Base-by-base conservation (phyloP, 1,140 invertebrate species). In the Arion vulgaris region DNA sequence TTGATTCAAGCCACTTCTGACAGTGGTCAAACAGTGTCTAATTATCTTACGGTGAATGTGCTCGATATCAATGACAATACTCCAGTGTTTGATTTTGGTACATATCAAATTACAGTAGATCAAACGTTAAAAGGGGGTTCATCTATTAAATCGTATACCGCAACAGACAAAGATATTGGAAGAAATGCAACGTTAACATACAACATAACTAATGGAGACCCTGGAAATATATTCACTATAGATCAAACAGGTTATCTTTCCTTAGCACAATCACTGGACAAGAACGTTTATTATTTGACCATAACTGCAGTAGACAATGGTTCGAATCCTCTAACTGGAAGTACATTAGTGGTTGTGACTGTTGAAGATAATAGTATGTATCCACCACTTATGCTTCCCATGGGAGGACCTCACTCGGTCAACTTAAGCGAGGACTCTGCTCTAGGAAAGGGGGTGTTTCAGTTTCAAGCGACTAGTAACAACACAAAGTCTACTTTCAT, bases 61-160 rank as follows among this genome's bases (percentile, higher is more conserved):
- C 0, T 2, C 0, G 80, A 81, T n/a, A 28, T 81, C 17, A 81
- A 81, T 71, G 80, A 81, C 49, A 73, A 81, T n/a, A 39, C 9
- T n/a, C 69, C 80, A 38, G 23, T 36, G 19, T 81, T 73, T 69
- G 11, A 1, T 26, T 26, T 0, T 11, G 49, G 19, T 13, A 23
- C 74, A 2, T 38, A 57, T 36, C 23, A 41, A 13, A 36, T 81
- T 13, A 34, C 19, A 4, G 28, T 81, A 1, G 11, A 36, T 17
- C 69, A 81, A 45, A 57, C 15, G 19, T 38, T 5, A 1, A 9
- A 17, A 17, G 34, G 34, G 1, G 13, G 4, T 17, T n/a, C 11
- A 0, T 5, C 1, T 34, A 53, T 81, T 39, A 11, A n/a, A 19
- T 2, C 1, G 17, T 45, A 49, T 34, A 36, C 80, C 9, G 80